phyloP scores from a whole-genome alignment of 2,888 invertebrate species.

The Caenorhabditis angaria region DNA sequence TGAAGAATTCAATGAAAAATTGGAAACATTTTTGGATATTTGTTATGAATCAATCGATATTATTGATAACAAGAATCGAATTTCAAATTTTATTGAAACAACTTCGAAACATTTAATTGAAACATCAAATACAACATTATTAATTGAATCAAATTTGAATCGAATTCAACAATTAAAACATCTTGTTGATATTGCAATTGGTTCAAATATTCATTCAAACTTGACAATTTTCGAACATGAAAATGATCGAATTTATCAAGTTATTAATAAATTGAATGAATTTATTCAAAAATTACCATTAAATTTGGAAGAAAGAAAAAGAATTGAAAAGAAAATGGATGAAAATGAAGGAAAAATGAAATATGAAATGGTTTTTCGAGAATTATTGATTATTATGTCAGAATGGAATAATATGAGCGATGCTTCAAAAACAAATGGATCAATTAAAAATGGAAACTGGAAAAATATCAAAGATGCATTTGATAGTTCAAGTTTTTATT shows the following conservation, averaged over 20 bases:
- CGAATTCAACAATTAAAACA: neutral
- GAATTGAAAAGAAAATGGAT: neutral
- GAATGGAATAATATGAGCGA: neutral
- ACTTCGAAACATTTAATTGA: neutral
- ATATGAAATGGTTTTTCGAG: neutral
- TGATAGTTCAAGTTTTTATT: neutral
- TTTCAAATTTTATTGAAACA: neutral
- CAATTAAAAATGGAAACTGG: neutral
- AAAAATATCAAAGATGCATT: neutral
- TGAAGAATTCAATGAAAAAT: neutral
- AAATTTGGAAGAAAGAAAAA: neutral
- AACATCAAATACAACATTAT: neutral
- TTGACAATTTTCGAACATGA: neutral
- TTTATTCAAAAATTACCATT: neutral
- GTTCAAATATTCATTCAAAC: no score
- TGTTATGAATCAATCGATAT: neutral
- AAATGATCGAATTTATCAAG: neutral
- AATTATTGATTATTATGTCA: neutral
- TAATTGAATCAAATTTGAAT: neutral
- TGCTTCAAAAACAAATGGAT: neutral
- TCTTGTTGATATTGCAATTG: neutral
- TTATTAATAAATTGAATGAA: neutral
- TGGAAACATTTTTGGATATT: neutral
- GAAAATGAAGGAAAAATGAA: neutral
- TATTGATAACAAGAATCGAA: neutral